Evolutionary conservation across 1,140 invertebrate genomes (phyloP), one percentile per base, ranked within the genome.

Genomic region (Bursaphelenchus mucronatus): DNA sequence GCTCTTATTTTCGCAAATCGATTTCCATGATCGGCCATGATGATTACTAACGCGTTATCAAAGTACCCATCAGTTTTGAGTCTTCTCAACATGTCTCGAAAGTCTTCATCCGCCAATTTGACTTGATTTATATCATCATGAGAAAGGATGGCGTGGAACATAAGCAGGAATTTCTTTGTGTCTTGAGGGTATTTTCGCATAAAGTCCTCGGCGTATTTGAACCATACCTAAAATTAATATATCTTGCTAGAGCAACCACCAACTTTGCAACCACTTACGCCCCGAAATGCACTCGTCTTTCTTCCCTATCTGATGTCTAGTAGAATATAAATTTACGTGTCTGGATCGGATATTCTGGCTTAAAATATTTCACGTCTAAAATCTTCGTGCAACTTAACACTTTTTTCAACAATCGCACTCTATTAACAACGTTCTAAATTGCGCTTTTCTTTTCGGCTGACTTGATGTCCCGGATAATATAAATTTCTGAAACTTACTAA

Each of bases 81-180:
- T 17, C 64, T 46, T 15, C 73, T 17, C n/a, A 82, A 72, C 83
- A 89, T 89, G 0, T 86, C 82, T 9, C 86, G 83, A 8, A 88
- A 81, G 79, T 90, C 89, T 1, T 88, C 83, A 81, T 93, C 92
- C 0, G 65, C 63, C 88, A 87, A 7, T 86, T 85, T 45, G 21
- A 92, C 86, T 73, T 88, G 83, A 82, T 91, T 90, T 74, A 88
- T 88, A 71, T 90, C 87, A 79, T 92, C 88, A 75, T 94, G 89
- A 4, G 90, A 92, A n/a, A 94, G 84, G 78, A 92, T 90, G 0
- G 87, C 88, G 76, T 93, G 90, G 85, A 90, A 92, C 40, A 88
- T 88, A 80, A 95, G 92, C 0, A 87, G 82, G 81, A 93, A 95
- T 73, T 89, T 89, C 4, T 88, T 89, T 62, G 86, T 85, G 2